Evolutionary conservation across 2,113 vertebrate species (phyloP).

Genomic region (Upupa epops): DNA sequence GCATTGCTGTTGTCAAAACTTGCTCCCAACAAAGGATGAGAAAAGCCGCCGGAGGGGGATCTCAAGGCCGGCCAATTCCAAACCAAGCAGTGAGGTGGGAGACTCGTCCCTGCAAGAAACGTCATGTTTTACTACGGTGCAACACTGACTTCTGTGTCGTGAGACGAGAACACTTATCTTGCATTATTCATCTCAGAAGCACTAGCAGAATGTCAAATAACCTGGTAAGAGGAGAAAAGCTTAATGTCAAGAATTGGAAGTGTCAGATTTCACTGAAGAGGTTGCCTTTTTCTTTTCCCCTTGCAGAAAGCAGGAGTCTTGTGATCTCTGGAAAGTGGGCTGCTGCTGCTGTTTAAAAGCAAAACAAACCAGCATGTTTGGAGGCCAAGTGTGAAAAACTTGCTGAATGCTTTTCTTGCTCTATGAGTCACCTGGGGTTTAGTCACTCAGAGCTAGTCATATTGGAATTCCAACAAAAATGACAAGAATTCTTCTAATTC

Average conservation of each 20-base stretch:
- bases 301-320: background rate
- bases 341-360: background rate
- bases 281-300: background rate
- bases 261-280: background rate
- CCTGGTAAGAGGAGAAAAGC: background rate
- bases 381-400: background rate
- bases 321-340: background rate
- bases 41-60: conserved; percentile 49
- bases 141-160: conserved; percentile 21
- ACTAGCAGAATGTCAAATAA: conserved; percentile 51
- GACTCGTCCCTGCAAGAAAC: conserved; percentile 68
- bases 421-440: conserved; percentile 13
- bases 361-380: background rate
- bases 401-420: background rate
- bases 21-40: conserved; percentile 71
- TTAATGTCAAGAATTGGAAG: background rate
- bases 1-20: conserved; percentile 81
- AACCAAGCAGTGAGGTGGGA: conserved; percentile 34
- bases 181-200: conserved; percentile 37
- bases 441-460: background rate
- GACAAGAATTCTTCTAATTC: background rate
- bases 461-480: conserved; percentile 48
- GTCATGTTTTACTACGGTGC: conserved; percentile 49
- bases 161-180: conserved; percentile 51
- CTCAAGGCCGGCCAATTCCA: conserved; percentile 10